phyloP scores from a whole-genome alignment of 2,888 invertebrate genomes.

The Metopia argyrocephala region DNA sequence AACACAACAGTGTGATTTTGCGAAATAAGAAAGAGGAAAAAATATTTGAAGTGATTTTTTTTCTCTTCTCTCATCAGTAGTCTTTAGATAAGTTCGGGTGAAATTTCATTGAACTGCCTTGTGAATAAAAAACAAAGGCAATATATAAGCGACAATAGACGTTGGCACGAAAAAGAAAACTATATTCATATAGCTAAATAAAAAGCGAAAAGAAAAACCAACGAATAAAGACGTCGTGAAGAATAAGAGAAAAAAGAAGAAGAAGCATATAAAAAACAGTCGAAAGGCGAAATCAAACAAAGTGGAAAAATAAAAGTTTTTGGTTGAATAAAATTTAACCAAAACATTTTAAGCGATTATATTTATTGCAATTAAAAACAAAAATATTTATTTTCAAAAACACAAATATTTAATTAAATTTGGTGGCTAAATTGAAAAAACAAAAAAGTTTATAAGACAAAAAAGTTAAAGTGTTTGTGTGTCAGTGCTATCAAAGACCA shows the following conservation, averaged over 20 bases:
- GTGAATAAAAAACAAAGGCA: constrained; percentile 71
- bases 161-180: constrained; percentile 60
- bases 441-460: constrained; percentile 28
- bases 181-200: constrained; percentile 52
- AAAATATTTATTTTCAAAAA: constrained; percentile 13
- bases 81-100: constrained; percentile 71
- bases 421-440: constrained; percentile 19
- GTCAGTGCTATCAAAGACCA: constrained; percentile 51
- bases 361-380: constrained; percentile 21
- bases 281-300: constrained; percentile 40
- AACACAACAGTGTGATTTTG: constrained; percentile 67
- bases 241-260: constrained; percentile 62
- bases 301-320: constrained; percentile 37
- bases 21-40: constrained; percentile 58
- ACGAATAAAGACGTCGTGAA: constrained; percentile 62
- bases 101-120: constrained; percentile 76
- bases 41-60: constrained; percentile 68
- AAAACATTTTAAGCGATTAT: constrained; percentile 37
- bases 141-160: constrained; percentile 66
- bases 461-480: constrained; percentile 52
- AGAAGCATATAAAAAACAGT: constrained; percentile 46
- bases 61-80: constrained; percentile 62
- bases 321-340: constrained; percentile 46
- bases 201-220: constrained; percentile 56
- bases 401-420: constrained; percentile 3